A percentile compares a stretch with the other conserved stretches of the same genome.
These are phyloP conservation scores for Tringa solitaria DNA, from an alignment of 2,113 vertebrate genomes.

Conservation along the genomic window DNA sequence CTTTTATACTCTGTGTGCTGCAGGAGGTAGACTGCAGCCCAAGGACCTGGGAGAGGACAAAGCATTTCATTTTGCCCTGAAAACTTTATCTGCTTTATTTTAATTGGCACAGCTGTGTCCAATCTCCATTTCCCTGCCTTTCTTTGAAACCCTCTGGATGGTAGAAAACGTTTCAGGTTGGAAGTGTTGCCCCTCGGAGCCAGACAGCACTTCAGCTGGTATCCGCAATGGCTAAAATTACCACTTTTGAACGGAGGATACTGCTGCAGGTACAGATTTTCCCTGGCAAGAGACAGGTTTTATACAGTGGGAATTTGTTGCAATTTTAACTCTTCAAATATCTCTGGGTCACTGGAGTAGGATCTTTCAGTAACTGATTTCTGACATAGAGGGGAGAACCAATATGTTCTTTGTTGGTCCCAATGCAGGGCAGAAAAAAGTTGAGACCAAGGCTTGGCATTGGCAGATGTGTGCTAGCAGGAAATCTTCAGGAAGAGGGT, in stretches of 20 bases:
- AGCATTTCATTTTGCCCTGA: conserved; percentile 18
- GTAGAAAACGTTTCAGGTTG: background rate
- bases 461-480: background rate
- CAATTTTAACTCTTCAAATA: background rate
- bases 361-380: background rate
- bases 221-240: background rate
- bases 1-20: background rate
- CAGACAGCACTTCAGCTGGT: background rate
- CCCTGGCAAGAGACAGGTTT: background rate
- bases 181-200: background rate
- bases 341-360: background rate
- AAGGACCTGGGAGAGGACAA: background rate
- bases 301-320: background rate
- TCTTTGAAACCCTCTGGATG: conserved; percentile 24
- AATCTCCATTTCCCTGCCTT: background rate
- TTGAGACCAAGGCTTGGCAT: background rate
- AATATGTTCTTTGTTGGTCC: background rate
- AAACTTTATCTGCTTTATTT: conserved; percentile 25
- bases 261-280: background rate
- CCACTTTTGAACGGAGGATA: background rate
- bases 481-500: background rate
- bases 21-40: background rate
- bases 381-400: background rate
- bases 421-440: background rate
- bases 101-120: conserved; percentile 46